phyloP scores from a whole-genome alignment of 2,888 invertebrate species.

The Siphonodentalium dalli region DNA sequence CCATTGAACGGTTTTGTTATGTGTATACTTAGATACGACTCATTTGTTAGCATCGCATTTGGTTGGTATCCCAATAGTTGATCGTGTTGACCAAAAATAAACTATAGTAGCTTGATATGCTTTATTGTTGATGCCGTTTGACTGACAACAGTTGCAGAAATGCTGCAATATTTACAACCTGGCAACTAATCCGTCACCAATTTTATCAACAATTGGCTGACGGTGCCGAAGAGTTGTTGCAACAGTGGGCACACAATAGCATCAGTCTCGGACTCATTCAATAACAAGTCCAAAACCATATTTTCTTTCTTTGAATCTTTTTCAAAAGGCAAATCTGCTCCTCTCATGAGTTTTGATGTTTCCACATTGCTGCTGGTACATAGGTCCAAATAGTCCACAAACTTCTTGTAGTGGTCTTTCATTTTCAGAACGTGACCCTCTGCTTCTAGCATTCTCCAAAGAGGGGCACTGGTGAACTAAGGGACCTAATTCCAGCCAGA shows the following conservation, averaged over 20 bases:
- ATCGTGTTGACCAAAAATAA: slow-evolving; percentile 27
- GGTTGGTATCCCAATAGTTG: slow-evolving; percentile 21
- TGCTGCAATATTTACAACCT: slow-evolving; percentile 16
- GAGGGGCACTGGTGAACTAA: slow-evolving; percentile 17
- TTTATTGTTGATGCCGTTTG: slow-evolving; percentile 20
- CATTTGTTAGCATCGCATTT: slow-evolving; percentile 28
- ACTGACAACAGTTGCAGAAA: slow-evolving; percentile 3
- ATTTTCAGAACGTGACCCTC: slow-evolving; percentile 22
- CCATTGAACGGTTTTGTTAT: slow-evolving; percentile 27
- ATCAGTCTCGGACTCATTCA: neutral
- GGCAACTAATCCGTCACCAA: slow-evolving; percentile 26
- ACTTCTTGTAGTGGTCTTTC: slow-evolving; percentile 19
- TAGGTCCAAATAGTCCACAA: slow-evolving; percentile 17
- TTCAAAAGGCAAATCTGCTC: slow-evolving; percentile 13
- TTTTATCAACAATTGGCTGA: slow-evolving; percentile 15
- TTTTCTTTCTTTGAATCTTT: slow-evolving; percentile 1
- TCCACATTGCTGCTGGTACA: slow-evolving; percentile 10
- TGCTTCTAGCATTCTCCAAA: slow-evolving; percentile 22
- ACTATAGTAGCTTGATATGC: slow-evolving; percentile 29
- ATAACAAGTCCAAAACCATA: slow-evolving; percentile 1
- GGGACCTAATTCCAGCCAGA: slow-evolving; percentile 20
- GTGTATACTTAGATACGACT: slow-evolving; percentile 24
- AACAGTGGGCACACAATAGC: slow-evolving; percentile 9
- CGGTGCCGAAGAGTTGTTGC: slow-evolving; percentile 15
- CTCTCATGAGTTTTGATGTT: slow-evolving; percentile 12